These are phyloP conservation scores for Bombus consobrinus DNA, from an alignment of 1,140 invertebrate genomes.

Conservation along the genomic window DNA sequence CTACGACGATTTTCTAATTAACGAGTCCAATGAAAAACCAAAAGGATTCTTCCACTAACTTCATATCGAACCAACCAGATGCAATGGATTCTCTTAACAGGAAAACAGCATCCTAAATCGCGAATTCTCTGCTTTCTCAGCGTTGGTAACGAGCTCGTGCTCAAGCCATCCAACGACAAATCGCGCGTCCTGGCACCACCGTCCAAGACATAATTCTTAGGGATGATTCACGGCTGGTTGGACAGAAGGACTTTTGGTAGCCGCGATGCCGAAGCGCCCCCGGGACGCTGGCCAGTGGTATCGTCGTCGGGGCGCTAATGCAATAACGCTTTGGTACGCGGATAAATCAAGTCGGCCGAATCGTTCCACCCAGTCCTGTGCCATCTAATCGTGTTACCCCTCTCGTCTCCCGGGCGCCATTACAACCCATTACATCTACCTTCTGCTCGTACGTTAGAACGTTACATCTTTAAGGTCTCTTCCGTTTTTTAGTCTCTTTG, in stretches of 20 bases:
- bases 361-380: constrained; percentile 60
- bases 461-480: no score
- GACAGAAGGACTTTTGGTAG: constrained; percentile 51
- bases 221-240: constrained; percentile 71
- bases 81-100: no score
- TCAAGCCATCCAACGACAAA: constrained; percentile 28
- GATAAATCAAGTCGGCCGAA: constrained; percentile 79
- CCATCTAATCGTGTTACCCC: constrained; percentile 77
- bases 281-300: constrained; percentile 50
- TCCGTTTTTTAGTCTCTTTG: background rate
- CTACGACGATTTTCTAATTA: background rate
- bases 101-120: background rate
- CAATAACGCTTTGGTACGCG: constrained; percentile 77
- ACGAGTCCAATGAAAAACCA: no score
- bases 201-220: constrained; percentile 69
- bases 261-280: constrained; percentile 3
- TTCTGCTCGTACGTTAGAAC: no score
- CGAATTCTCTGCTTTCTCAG: background rate
- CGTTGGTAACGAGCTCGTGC: background rate
- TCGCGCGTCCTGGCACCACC: constrained; percentile 49
- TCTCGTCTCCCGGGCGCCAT: constrained; percentile 74
- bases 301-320: constrained; percentile 74
- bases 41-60: no score
- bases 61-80: background rate
- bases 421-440: constrained; percentile 42